Base-by-base conservation (phyloP, 1,140 invertebrate genomes). In the Aphidius ervi region DNA sequence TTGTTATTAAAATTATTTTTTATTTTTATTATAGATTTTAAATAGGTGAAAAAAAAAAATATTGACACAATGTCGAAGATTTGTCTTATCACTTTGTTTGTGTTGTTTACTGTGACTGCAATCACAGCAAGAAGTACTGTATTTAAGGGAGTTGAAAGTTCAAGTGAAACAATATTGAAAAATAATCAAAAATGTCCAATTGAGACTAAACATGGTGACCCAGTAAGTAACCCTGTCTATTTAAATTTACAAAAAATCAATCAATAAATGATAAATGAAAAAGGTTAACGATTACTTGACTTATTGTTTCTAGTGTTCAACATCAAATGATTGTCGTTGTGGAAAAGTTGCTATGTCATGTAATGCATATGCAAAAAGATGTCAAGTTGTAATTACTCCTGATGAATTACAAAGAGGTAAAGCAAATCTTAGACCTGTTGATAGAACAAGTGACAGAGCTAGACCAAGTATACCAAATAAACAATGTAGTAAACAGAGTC, bases 191-290 rank as follows among this genome's bases (percentile, higher is more conserved):
- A 31, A 31, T 31, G 23, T 31, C 23, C 23, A 1, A 1, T 39
- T 42, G 61, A 63, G 4, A 31, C 23, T 31, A 63, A 67, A 49
- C 74, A 75, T 37, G 74, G 74, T 62, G 72, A 74, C 60, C 47
- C 62, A 8, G 74, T 75, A 49, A 74, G 16, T 16, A 16, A 16
- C 16, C 16, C 16, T n/a, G n/a, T n/a, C n/a, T 0, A 16, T 16
- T 16, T 16, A 1, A 16, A 16, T 16, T 16, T 16, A 16, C 16
- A 16, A 16, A 16, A 16, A 16, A 16, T 16, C 0, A 16, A 16
- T 16, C 0, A 16, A 16, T 16, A 16, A 16, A n/a, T n/a, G n/a
- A n/a, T n/a, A n/a, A n/a, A n/a, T n/a, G n/a, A n/a, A n/a, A n/a
- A 16, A 16, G 16, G 16, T 16, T 16, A 16, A 16, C 1, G 16